Percentiles rank a stretch among this genome's conserved stretches.
Conservation (phyloP, 2,113 vertebrate species). For the Sula dactylatra region DNA sequence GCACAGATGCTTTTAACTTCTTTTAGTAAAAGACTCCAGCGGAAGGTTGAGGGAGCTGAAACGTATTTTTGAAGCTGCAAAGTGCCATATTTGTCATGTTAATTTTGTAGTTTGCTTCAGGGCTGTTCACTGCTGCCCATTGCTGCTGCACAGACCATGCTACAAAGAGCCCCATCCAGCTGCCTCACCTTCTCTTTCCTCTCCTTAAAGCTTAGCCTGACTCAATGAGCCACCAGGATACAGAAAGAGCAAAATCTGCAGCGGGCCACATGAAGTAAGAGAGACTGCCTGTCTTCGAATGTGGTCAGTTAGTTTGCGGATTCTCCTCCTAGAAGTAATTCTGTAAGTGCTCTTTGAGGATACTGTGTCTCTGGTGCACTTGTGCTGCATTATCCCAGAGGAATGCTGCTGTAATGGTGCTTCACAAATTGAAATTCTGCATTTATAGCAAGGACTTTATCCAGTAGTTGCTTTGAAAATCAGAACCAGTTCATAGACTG, state of each 20-base stretch:
- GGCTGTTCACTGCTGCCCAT: neutral
- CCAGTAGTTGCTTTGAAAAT: neutral
- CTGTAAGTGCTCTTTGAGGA: neutral
- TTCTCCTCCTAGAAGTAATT: neutral
- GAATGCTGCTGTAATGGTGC: neutral
- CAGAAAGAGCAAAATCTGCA: neutral
- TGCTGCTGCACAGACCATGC: neutral
- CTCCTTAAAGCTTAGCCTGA: neutral
- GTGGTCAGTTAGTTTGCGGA: neutral
- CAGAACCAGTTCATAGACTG: neutral
- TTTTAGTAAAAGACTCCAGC: neutral
- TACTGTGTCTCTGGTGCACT: neutral
- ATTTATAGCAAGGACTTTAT: neutral
- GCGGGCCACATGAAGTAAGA: neutral
- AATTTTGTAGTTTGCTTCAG: neutral
- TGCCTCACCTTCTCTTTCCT: neutral
- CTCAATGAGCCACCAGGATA: rapidly evolving
- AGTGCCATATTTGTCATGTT: neutral
- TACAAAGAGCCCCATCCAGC: neutral
- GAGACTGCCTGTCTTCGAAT: neutral
- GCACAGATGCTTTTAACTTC: neutral
- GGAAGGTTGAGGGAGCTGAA: neutral
- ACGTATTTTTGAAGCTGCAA: neutral
- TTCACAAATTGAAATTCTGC: neutral
- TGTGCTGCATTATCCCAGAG: neutral